Base-by-base conservation (phyloP, 2,888 invertebrate genomes). In the Nephrotoma guestfalica region DNA sequence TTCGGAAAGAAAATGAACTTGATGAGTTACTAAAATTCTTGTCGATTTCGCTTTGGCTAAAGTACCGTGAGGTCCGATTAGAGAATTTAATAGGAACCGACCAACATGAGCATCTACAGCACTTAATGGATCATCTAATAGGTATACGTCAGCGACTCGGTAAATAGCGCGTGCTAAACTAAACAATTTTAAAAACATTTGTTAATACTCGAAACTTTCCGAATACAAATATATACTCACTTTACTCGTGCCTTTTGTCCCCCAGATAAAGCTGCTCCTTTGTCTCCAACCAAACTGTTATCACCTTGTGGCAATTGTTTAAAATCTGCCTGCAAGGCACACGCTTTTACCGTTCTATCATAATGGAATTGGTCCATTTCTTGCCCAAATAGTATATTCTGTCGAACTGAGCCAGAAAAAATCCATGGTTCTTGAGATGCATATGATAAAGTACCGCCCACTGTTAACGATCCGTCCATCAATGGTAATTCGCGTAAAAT, bases 371-470 rank as follows among this genome's bases (percentile, higher is more conserved):
- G 89, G 83, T 91, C 89, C 86, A 87, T 30, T 57, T 85, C 42
- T 30, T 57, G 91, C 0, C 97, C 97, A 90, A 98, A 97, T n/a
- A 96, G 90, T 89, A 98, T 96, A 91, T 98, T 98, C 89, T 97
- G 96, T 86, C 96, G 92, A 0, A 98, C 93, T 0, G 96, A 95
- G 18, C 94, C 94, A 0, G 94, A 94, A 90, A 96, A 96, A 0
- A 96, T 93, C 97, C 97, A 98, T 6, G 97, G 94, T 90, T 97
- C 96, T 91, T 97, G 97, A 88, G 95, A 93, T 0, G 96, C 96
- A 90, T 97, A 97, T 42, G 95, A 94, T 13, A 95, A 87, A 45
- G 90, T 92, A 2, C 95, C 97, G 86, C 93, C 93, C 13, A 96
- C 92, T 86, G 93, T 92, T 18, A 96, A 91, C 13, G 89, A 89